Evolutionary conservation across 2,797 vertebrate genomes (phyloP).

Genomic region (Chelmon rostratus): DNA sequence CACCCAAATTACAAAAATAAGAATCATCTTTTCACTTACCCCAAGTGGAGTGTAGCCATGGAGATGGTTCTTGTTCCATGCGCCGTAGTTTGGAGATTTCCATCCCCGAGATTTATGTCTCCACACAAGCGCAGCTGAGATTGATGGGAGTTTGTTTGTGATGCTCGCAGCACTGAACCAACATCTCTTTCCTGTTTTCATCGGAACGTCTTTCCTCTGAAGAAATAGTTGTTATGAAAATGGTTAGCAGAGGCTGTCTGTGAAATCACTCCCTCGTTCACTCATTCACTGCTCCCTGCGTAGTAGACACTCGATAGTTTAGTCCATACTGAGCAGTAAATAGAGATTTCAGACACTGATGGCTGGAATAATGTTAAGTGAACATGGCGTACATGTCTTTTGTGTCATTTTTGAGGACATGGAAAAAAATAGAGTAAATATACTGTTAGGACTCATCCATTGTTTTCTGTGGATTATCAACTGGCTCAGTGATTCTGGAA

Average conservation of each 20-base stretch:
- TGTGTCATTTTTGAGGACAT: background rate
- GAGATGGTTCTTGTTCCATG: background rate
- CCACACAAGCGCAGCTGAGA: background rate
- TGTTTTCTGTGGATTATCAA: conserved; percentile 4
- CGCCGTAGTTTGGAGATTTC: background rate
- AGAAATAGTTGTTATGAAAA: background rate
- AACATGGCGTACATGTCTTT: background rate
- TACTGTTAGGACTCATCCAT: background rate
- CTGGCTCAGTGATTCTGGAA: background rate
- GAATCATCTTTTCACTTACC: background rate
- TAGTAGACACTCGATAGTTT: background rate
- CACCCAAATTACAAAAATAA: background rate
- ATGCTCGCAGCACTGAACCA: background rate
- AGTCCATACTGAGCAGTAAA: background rate
- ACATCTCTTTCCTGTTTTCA: background rate
- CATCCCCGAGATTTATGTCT: background rate
- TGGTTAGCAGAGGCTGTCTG: background rate
- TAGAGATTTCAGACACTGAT: background rate
- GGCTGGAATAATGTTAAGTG: background rate
- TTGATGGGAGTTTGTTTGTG: conserved; percentile 2
- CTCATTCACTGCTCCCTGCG: background rate
- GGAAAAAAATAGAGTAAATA: background rate
- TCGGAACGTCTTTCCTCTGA: background rate
- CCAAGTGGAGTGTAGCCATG: too few species aligned
- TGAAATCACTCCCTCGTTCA: background rate